phyloP scores from a whole-genome alignment of 2,888 invertebrate genomes.

The Calliphora vomitoria region DNA sequence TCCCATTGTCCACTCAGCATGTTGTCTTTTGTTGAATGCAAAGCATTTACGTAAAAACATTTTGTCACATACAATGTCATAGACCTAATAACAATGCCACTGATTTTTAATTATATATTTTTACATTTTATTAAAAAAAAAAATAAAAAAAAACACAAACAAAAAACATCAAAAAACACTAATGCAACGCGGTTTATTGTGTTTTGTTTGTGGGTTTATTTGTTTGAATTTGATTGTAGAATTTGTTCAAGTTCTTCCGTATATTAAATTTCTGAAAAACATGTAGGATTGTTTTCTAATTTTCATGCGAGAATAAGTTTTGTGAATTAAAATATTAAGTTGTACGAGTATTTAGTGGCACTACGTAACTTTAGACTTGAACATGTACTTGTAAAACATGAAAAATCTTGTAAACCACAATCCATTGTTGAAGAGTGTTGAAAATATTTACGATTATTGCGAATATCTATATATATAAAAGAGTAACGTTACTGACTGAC shows the following conservation, averaged over 20 bases:
- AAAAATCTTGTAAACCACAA: conserved; percentile 43
- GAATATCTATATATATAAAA: too few species aligned
- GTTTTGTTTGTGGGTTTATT: conserved; percentile 15
- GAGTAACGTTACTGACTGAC: too few species aligned
- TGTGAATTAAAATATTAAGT: conserved; percentile 30
- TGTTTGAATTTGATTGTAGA: conserved; percentile 1
- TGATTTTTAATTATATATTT: conserved; percentile 56
- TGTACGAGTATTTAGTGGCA: conserved; percentile 23
- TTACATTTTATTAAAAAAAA: conserved; percentile 35
- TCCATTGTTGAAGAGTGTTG: conserved; percentile 21
- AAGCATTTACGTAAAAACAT: neutral
- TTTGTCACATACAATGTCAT: conserved; percentile 52
- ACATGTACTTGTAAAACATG: conserved; percentile 43
- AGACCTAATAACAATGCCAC: conserved; percentile 40
- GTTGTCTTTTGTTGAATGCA: conserved; percentile 33
- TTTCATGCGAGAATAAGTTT: conserved; percentile 62
- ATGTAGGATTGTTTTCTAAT: conserved; percentile 39
- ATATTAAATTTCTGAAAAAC: conserved; percentile 49
- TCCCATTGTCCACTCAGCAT: conserved; percentile 37
- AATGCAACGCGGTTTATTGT: neutral
- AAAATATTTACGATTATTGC: neutral
- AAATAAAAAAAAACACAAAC: neutral
- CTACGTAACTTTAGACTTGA: conserved; percentile 34
- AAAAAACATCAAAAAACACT: neutral
- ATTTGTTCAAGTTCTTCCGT: conserved; percentile 32